Base-by-base conservation (phyloP, 2,113 vertebrate genomes). In the Vidua macroura region DNA sequence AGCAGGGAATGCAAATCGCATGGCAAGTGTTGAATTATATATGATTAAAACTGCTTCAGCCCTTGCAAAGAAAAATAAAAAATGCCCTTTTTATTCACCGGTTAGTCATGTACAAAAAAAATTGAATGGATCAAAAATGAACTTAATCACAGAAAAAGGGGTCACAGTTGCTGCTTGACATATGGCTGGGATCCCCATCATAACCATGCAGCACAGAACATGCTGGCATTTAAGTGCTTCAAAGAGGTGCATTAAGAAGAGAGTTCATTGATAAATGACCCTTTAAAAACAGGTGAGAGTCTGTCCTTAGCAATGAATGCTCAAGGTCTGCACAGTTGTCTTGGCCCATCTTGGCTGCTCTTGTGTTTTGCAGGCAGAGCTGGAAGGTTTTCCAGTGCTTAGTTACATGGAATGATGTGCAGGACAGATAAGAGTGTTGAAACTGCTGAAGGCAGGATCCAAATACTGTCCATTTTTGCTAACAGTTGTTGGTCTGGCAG, bases 141-240 rank as follows among this genome's bases (percentile, higher is more conserved):
- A 86, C 85, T 92, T 86, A 94, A 90, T 95, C 90, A 90, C 35
- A 83, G 68, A 72, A 88, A 90, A 94, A 96, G 48, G 85, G 92
- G 90, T 96, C 85, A 88, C 41, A 53, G 76, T 24, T 95, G 22
- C 68, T 78, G 79, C 49, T 41, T 94, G 93, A 93, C 87, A 37
- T 24, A 28, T n/a, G 90, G 44, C 74, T 82, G 83, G 76, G 68
- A 59, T 95, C 90, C 92, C 60, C 67, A 11, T 83, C 79, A 23
- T 4, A 73, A 17, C 35, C 67, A 11, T 16, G 67, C 63, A 35
- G 68, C 25, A 55, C 82, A 70, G 82, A 72, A 82, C 20, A 24
- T 5, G 2, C 43, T 83, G 83, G 27, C 64, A 52, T 68, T 72
- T 63, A 63, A 94, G 51, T 86, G 92, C 43, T 90, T 86, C 91